Base-by-base conservation (phyloP, 2,888 invertebrate species). In the Stramonita haemastoma region DNA sequence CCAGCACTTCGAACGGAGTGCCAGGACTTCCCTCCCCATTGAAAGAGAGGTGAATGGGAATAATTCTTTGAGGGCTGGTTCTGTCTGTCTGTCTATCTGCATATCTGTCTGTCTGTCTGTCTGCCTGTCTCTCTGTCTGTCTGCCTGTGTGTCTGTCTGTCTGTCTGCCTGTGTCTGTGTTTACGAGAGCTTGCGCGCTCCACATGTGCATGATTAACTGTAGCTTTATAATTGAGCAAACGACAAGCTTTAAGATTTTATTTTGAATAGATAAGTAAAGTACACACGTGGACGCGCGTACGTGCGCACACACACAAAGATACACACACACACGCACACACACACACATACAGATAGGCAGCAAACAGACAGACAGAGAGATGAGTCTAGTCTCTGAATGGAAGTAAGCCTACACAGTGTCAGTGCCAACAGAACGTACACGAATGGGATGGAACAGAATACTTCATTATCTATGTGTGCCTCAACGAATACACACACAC, bases 111-210 rank as follows among this genome's bases (percentile, higher is more conserved):
- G 73, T 73, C n/a, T 73, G 73, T 73, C n/a, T 73, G n/a, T 73
- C 8, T 73, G 73, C n/a, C 46, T 46, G 46, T 46, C 46, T 46
- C 4, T 46, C 46, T 2, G 46, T 46, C 46, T 46, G 73, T 11
- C 26, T 73, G 73, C n/a, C n/a, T 73, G 73, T 73, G n/a, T 73
- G 73, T 73, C n/a, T 73, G 73, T 73, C n/a, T 73, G 73, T 73
- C n/a, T 73, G n/a, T 73, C 8, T 73, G 73, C n/a, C 22, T 70
- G 70, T 70, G 70, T 8, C 0, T 8, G 11, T 8, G 70, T 8
- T 19, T 8, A 26, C n/a, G n/a, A n/a, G n/a, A n/a, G 46, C 46
- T 8, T 46, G 46, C 46, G 46, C 29, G 29, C 46, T 46, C 46
- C 46, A 46, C 46, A 8, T 46, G 8, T 46, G 46, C 46, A 8